These are phyloP conservation scores for Phalacrocorax carbo DNA, from an alignment of 2,113 vertebrate genomes.

Conservation along the genomic window DNA sequence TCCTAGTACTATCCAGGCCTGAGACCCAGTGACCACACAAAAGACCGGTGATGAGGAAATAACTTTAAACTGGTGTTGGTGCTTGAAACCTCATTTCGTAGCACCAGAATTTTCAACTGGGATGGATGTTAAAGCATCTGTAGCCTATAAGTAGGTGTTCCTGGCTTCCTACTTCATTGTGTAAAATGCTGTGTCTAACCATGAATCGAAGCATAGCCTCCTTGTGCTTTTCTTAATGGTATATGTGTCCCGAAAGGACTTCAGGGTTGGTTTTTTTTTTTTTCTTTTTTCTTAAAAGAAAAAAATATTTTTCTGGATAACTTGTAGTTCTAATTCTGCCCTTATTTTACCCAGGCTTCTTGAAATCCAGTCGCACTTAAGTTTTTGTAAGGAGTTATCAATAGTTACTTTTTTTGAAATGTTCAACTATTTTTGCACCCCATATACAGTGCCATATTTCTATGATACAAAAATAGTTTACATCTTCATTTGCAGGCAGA, in stretches of 20 bases:
- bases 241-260: background rate
- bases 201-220: background rate
- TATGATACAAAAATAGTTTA: background rate
- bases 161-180: background rate
- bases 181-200: background rate
- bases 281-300: background rate
- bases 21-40: rapidly evolving
- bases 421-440: background rate
- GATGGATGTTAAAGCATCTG: background rate
- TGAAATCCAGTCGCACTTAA: background rate
- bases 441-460: background rate
- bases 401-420: background rate
- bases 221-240: background rate
- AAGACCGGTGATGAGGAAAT: background rate
- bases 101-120: background rate
- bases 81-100: background rate
- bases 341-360: background rate
- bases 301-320: background rate
- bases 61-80: background rate
- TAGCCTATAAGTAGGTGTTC: background rate
- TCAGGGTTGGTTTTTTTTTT: background rate
- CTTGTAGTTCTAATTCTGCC: background rate
- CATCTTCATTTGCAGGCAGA: background rate
- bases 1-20: background rate
- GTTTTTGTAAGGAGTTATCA: background rate